Evolutionary conservation across 2,797 vertebrate genomes (phyloP).

Genomic region (Orestias chungarensis): DNA sequence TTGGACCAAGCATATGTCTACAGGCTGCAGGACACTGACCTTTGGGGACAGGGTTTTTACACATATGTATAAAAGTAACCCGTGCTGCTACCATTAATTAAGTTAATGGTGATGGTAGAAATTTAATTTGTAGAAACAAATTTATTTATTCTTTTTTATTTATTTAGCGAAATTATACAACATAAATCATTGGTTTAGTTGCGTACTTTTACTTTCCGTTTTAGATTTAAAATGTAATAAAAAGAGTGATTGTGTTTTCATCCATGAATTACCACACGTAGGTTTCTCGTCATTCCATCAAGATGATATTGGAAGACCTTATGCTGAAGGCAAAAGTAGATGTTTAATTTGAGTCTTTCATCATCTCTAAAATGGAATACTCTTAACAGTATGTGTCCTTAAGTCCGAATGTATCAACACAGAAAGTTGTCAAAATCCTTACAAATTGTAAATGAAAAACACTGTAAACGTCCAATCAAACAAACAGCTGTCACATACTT

Average conservation of each 20-base stretch:
- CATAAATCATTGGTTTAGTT: neutral
- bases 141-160: neutral
- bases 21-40: neutral
- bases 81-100: neutral
- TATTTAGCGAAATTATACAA: neutral
- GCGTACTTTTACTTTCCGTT: neutral
- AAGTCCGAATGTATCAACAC: conserved; percentile 57
- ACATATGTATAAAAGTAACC: neutral
- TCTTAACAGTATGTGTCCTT: conserved; percentile 68
- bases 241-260: neutral
- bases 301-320: no score
- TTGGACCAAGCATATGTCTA: neutral
- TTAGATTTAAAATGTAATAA: neutral
- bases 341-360: conserved; percentile 7
- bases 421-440: conserved; percentile 64
- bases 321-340: neutral
- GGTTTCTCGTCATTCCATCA: no score
- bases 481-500: conserved; percentile 74
- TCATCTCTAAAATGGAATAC: conserved; percentile 48
- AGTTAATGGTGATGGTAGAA: neutral
- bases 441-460: conserved; percentile 74
- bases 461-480: conserved; percentile 73
- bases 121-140: neutral
- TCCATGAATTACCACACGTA: neutral
- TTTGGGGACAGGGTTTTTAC: neutral